Evolutionary conservation across 2,113 vertebrate species (phyloP).

Genomic region (Poicephalus gulielmi): DNA sequence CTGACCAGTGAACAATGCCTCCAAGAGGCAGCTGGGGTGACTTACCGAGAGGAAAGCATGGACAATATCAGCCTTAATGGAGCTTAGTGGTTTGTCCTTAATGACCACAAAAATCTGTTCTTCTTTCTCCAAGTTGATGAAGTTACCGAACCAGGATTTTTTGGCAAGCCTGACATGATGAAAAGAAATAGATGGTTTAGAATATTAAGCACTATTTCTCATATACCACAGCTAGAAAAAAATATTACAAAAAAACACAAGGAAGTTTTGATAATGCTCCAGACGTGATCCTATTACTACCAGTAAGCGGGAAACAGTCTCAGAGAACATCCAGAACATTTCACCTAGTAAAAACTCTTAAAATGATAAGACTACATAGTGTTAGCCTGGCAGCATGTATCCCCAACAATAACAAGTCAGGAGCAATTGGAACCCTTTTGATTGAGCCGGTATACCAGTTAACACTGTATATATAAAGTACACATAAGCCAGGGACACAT

Average conservation of each 20-base stretch:
- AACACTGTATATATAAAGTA: neutral
- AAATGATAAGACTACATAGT: neutral
- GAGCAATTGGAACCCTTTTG: neutral
- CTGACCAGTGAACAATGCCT: neutral
- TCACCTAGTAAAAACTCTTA: neutral
- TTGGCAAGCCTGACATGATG: constrained; percentile 90
- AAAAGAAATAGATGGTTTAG: constrained; percentile 11
- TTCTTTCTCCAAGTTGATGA: constrained; percentile 98
- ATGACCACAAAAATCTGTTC: constrained; percentile 99
- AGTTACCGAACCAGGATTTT: constrained; percentile 99
- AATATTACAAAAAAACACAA: neutral
- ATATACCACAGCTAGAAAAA: neutral
- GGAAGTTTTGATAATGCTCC: neutral
- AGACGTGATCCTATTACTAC: neutral
- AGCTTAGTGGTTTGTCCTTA: constrained; percentile 97
- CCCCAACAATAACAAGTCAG: neutral
- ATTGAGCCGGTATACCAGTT: neutral
- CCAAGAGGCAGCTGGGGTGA: neutral
- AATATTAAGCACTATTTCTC: neutral
- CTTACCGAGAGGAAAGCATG: constrained; percentile 98
- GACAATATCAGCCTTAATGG: constrained; percentile 98
- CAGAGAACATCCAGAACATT: neutral
- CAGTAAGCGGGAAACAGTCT: neutral
- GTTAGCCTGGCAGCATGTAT: neutral
- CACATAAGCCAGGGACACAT: neutral